phyloP scores from a whole-genome alignment of 2,113 vertebrate genomes.

The Halcyon senegalensis region DNA sequence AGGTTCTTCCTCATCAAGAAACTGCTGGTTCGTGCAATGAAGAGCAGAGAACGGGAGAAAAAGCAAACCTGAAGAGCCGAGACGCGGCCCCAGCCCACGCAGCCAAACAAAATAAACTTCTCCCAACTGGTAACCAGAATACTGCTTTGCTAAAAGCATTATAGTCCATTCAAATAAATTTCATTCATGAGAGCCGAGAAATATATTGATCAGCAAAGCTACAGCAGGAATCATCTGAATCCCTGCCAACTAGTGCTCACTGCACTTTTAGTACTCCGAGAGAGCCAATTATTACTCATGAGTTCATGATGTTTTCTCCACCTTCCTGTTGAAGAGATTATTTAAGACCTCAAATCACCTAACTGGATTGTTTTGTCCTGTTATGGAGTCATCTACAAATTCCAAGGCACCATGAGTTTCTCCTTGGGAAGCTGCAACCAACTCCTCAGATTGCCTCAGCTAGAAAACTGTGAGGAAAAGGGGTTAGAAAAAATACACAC shows the following conservation, averaged over 20 bases:
- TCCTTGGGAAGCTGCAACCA: slow-evolving; percentile 25
- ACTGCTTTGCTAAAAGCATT: neutral
- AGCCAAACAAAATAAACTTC: neutral
- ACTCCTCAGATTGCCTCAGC: neutral
- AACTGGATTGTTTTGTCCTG: slow-evolving; percentile 59
- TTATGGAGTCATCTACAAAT: slow-evolving; percentile 49
- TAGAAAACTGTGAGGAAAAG: neutral
- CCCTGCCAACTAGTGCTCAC: neutral
- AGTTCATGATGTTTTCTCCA: slow-evolving; percentile 66
- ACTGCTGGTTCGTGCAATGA: rapidly evolving
- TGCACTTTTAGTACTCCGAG: slow-evolving; percentile 15
- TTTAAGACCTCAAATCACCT: slow-evolving; percentile 64
- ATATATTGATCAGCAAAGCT: slow-evolving; percentile 35
- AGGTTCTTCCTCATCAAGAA: neutral
- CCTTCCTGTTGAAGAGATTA: slow-evolving; percentile 63
- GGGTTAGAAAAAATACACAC: neutral
- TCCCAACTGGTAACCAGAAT: neutral
- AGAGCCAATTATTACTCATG: slow-evolving; percentile 56
- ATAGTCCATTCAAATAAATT: neutral
- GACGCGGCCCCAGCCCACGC: neutral
- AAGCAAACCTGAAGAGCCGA: neutral
- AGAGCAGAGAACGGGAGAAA: neutral
- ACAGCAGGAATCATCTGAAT: neutral
- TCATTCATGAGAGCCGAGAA: neutral
- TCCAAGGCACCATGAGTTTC: slow-evolving; percentile 34